Evolutionary conservation across 2,113 vertebrate genomes (phyloP).

Genomic region (Lichenostomus cassidix): DNA sequence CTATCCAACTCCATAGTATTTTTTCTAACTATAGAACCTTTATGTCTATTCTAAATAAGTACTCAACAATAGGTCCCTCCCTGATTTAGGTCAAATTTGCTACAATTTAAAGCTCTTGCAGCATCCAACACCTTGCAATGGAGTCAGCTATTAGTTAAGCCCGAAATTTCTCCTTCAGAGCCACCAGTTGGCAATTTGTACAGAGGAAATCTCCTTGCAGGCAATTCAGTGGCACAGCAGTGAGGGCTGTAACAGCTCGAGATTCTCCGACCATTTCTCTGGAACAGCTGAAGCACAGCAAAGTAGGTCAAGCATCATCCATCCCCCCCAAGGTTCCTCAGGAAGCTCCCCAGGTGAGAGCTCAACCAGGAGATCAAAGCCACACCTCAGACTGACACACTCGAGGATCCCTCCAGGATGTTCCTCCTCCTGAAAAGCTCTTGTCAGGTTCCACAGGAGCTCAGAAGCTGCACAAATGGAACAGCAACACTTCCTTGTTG

Average conservation of each 20-base stretch:
- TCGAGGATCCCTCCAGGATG: neutral
- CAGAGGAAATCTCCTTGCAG: neutral
- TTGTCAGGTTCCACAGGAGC: conserved; percentile 4
- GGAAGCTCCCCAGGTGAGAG: neutral
- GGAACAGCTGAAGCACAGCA: neutral
- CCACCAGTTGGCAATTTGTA: neutral
- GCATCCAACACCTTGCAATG: neutral
- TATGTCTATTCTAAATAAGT: neutral
- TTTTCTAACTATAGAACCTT: neutral
- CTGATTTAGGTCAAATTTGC: neutral
- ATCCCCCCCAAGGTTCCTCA: neutral
- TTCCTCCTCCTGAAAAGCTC: neutral
- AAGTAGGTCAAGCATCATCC: conserved; percentile 25
- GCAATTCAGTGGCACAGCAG: neutral
- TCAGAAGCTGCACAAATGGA: neutral
- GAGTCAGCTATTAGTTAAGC: neutral
- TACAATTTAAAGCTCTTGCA: neutral
- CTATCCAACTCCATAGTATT: neutral
- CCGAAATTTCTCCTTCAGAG: neutral
- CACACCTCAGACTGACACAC: neutral
- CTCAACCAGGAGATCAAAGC: conserved; percentile 5
- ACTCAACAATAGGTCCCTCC: neutral
- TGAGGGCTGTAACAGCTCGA: neutral
- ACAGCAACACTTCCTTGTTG: neutral
- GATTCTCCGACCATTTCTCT: neutral